phyloP scores from a whole-genome alignment of 2,113 vertebrate species.

The Lethenteron reissneri region DNA sequence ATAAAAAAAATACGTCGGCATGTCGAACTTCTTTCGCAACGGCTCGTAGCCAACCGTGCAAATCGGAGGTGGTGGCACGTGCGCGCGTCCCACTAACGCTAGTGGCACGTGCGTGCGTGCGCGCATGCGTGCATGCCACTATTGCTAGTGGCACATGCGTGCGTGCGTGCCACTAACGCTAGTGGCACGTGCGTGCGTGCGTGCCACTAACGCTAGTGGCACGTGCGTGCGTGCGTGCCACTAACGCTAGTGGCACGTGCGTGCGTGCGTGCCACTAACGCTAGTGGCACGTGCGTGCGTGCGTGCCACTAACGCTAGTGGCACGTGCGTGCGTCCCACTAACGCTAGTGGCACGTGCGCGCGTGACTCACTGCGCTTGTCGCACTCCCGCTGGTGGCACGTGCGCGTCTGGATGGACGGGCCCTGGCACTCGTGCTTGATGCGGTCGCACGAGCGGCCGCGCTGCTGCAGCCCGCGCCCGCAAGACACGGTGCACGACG shows the following conservation, averaged over 20 bases:
- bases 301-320: too few species aligned
- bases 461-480: conserved; percentile 86
- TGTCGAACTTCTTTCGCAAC: too few species aligned
- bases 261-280: too few species aligned
- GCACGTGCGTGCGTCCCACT: too few species aligned
- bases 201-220: neutral
- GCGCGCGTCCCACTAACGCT: neutral
- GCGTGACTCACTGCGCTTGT: conserved; percentile 71
- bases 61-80: neutral
- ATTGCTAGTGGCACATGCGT: too few species aligned
- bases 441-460: conserved; percentile 84
- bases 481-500: conserved; percentile 71
- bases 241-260: neutral
- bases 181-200: conserved; percentile 22
- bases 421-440: conserved; percentile 81
- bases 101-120: neutral
- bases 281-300: neutral
- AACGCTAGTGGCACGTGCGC: too few species aligned
- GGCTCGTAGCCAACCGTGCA: too few species aligned
- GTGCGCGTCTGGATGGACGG: conserved; percentile 91
- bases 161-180: conserved; percentile 39
- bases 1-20: too few species aligned
- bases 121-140: too few species aligned
- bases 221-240: neutral
- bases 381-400: conserved; percentile 78